Percentiles rank a stretch among this genome's conserved stretches.
phyloP scores from a whole-genome alignment of 2,797 vertebrate species.

The Trichosurus vulpecula region DNA sequence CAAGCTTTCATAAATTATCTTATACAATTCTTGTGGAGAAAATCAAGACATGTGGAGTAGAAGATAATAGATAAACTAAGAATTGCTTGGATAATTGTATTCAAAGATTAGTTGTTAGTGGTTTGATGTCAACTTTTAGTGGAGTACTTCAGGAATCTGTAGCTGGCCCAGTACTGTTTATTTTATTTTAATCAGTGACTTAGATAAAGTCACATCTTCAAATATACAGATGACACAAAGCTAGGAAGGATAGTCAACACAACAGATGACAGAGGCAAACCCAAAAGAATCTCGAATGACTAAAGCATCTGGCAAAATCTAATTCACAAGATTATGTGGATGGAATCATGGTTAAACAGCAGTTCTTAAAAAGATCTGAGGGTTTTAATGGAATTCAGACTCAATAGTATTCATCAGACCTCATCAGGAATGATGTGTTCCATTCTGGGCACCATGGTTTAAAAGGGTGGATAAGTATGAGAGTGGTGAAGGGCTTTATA shows the following conservation, averaged over 20 bases:
- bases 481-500: neutral
- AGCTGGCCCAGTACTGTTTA: neutral
- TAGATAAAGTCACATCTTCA: neutral
- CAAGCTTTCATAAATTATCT: neutral
- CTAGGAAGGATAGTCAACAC: neutral
- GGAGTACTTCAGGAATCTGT: neutral
- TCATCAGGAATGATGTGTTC: neutral
- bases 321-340: neutral
- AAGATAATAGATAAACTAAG: neutral
- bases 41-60: neutral
- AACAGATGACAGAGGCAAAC: neutral
- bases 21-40: neutral
- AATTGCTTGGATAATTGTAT: neutral
- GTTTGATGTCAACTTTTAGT: neutral
- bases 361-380: neutral
- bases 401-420: neutral
- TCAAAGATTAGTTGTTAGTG: neutral
- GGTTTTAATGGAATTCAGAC: neutral
- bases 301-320: neutral
- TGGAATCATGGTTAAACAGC: neutral
- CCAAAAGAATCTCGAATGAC: neutral
- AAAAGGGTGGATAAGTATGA: neutral
- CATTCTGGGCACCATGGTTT: neutral
- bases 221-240: no score
- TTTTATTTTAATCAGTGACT: neutral